Evolutionary conservation across 2,113 vertebrate species (phyloP), one percentile per base, ranked within the genome.

Genomic region (Marmota monax): DNA sequence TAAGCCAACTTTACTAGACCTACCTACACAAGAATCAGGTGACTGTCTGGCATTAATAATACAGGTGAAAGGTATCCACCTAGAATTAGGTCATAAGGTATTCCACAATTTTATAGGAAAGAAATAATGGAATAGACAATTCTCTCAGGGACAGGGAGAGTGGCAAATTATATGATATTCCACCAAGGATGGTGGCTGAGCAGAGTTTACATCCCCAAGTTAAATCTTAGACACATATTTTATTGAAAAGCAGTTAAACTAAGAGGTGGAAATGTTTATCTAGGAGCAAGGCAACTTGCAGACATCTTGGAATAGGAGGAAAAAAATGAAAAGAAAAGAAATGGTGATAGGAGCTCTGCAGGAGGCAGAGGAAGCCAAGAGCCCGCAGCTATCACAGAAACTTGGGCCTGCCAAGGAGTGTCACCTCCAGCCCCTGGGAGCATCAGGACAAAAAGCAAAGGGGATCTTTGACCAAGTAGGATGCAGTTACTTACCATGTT

Each of bases 181-280:
- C 51, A 65, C 29, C 8, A 61, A 86, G 45, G 80, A 67, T 14
- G 56, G 74, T 9, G 29, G 34, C 89, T 42, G 70, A 83, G 88
- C 17, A 37, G 0, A 39, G n/a, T 27, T 14, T 22, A 77, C 17
- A 22, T 0, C 6, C 6, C 7, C 77, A 77, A 4, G 48, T 2
- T n/a, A 65, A 65, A 32, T 67, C 18, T 4, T 27, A n/a, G 58
- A 88, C 20, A 87, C 18, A 16, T 25, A 63, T 25, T 63, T 37
- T 63, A 51, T 1, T 80, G 76, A 16, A 58, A 79, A 83, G 58
- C 34, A 78, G 39, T 84, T 84, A 86, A 88, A 78, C 63, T 5
- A 86, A 48, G 58, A 90, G 17, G 14, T 70, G 18, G 67, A 58
- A 86, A 93, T 85, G 74, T n/a, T 42, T 63, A 69, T 70, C 6